Evolutionary conservation across 92 coral and sea anemone species (phyloP).

Genomic region (Porites rus): DNA sequence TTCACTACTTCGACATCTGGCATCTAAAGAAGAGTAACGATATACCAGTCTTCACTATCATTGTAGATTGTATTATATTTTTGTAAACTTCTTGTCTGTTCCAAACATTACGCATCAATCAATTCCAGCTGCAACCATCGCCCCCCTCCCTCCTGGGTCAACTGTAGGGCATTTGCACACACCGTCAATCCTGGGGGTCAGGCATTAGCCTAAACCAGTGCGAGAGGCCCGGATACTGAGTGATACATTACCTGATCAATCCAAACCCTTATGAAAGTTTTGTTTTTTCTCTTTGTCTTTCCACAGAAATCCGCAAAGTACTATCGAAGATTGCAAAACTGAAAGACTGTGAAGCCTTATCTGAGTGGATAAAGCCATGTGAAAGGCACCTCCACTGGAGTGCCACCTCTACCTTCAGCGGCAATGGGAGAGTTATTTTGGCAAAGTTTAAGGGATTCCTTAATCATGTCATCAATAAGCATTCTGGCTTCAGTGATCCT

Average conservation of each 20-base stretch:
- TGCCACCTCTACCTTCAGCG: not conserved
- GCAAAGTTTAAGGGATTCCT: not conserved
- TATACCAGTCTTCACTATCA: not conserved
- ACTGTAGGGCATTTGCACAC: no score
- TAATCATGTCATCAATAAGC: constrained; percentile 28
- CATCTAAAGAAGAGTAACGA: constrained; percentile 63
- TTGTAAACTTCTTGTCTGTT: no score
- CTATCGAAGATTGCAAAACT: not conserved
- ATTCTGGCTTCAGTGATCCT: constrained; percentile 6
- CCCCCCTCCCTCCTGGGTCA: no score
- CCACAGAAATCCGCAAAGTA: not conserved
- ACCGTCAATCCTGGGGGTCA: no score
- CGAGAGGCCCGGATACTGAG: no score
- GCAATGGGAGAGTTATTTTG: not conserved
- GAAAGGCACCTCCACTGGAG: not conserved
- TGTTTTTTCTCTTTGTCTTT: not conserved
- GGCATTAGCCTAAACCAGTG: no score
- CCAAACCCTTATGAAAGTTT: no score
- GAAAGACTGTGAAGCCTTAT: not conserved
- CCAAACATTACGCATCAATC: no score
- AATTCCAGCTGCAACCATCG: no score
- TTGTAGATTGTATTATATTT: no score
- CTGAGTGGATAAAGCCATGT: not conserved
- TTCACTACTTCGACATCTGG: constrained; percentile 69
- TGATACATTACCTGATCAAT: no score